Evolutionary conservation across 2,797 vertebrate genomes (phyloP).

Genomic region (Linurgus olivaceus): DNA sequence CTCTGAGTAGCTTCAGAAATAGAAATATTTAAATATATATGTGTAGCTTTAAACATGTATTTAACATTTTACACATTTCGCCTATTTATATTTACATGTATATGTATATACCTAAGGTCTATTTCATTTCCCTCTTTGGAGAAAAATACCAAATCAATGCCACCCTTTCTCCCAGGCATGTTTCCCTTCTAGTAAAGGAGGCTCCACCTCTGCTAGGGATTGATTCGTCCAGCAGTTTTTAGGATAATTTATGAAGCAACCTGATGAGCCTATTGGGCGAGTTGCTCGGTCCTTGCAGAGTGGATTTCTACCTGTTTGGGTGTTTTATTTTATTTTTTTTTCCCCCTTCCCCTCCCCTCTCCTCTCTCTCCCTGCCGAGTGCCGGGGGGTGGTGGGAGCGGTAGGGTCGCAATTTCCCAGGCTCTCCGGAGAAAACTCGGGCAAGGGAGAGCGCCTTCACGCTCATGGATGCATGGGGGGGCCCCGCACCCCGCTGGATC

Average conservation of each 20-base stretch:
- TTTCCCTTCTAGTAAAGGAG: conserved; percentile 68
- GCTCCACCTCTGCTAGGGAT: conserved; percentile 58
- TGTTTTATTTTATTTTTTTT: neutral
- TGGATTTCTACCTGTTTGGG: conserved; percentile 71
- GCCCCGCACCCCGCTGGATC: conserved; percentile 33
- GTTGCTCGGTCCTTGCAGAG: conserved; percentile 9
- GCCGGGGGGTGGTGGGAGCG: neutral
- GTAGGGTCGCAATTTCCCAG: neutral
- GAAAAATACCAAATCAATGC: conserved; percentile 8
- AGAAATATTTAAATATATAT: neutral
- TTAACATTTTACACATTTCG: neutral
- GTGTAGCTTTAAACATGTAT: neutral
- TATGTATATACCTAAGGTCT: neutral
- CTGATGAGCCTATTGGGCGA: conserved; percentile 68
- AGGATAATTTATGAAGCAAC: conserved; percentile 67
- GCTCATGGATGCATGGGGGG: conserved; percentile 66
- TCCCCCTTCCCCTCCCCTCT: neutral
- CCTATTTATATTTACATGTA: neutral
- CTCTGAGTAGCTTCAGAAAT: neutral
- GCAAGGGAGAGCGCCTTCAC: neutral
- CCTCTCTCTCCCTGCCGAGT: neutral
- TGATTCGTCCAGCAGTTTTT: conserved; percentile 65
- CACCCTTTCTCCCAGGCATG: conserved; percentile 34
- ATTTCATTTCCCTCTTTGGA: neutral
- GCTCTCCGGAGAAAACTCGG: neutral